A percentile compares a stretch with the other conserved stretches of the same genome.
Evolutionary conservation across 2,888 invertebrate genomes (phyloP).

Genomic region (Pyrocoelia pectoralis): DNA sequence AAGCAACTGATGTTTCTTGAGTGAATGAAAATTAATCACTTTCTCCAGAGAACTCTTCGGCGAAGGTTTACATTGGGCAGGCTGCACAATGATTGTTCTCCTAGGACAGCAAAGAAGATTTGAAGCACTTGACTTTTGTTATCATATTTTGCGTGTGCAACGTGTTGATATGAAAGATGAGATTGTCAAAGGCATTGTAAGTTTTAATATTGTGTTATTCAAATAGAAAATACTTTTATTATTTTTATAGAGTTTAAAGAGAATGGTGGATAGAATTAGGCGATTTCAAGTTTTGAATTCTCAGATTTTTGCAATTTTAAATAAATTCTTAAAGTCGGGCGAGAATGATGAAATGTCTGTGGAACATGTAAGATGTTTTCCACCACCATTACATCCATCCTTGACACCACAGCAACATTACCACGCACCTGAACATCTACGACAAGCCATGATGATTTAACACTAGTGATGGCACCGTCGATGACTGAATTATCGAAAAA

Average conservation of each 20-base stretch:
- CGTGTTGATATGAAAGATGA: conserved; percentile 96
- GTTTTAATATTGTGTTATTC: conserved; percentile 55
- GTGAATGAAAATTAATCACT: background rate
- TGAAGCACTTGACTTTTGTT: conserved; percentile 98
- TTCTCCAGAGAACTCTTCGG: conserved; percentile 98
- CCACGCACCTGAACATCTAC: conserved; percentile 67
- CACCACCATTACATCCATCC: conserved; percentile 88
- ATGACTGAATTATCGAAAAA: too few relatives aligned
- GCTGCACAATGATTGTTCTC: conserved; percentile 94
- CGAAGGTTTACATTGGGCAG: conserved; percentile 98
- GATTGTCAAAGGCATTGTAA: conserved; percentile 92
- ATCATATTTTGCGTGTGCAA: conserved; percentile 95
- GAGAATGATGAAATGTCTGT: conserved; percentile 86
- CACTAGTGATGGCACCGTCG: too few relatives aligned
- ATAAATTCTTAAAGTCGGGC: conserved; percentile 90
- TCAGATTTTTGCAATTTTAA: conserved; percentile 94
- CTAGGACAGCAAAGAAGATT: conserved; percentile 95
- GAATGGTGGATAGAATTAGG: conserved; percentile 97
- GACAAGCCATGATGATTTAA: conserved; percentile 52
- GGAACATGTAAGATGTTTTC: conserved; percentile 96
- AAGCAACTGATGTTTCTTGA: conserved; percentile 61
- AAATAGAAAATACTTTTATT: background rate
- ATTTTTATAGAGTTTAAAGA: conserved; percentile 79
- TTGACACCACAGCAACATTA: conserved; percentile 65
- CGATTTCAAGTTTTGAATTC: conserved; percentile 98